Evolutionary conservation across 2,797 vertebrate genomes (phyloP).

Genomic region (Luscinia luscinia): DNA sequence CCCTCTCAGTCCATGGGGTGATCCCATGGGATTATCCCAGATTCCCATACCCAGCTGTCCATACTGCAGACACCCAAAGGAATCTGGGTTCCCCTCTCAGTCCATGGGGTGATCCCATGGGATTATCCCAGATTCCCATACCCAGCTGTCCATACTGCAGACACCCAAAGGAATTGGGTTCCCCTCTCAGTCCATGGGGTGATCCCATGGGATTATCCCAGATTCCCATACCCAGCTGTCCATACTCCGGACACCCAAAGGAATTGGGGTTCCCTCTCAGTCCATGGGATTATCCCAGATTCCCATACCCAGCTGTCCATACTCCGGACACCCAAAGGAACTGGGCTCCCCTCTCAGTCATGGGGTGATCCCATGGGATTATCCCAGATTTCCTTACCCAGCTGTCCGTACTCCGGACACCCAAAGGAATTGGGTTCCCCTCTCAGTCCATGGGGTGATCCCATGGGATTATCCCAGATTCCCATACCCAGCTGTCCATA

Average conservation of each 20-base stretch:
- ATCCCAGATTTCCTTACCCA: neutral
- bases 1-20: neutral
- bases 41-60: neutral
- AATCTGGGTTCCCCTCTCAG: neutral
- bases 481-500: neutral
- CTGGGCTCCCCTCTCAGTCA: neutral
- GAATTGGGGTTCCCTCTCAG: neutral
- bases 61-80: neutral
- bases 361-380: neutral
- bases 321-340: accelerated
- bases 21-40: neutral
- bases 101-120: neutral
- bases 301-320: neutral
- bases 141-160: neutral
- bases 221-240: neutral
- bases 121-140: neutral
- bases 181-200: neutral
- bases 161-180: neutral
- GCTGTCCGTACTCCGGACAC: neutral
- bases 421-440: neutral
- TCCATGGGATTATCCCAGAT: neutral
- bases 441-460: too few relatives aligned
- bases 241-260: neutral
- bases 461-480: neutral
- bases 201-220: neutral